Evolutionary conservation across 2,797 vertebrate genomes (phyloP), one percentile per base, ranked within the genome.

Genomic region (Danio jaintianensis): DNA sequence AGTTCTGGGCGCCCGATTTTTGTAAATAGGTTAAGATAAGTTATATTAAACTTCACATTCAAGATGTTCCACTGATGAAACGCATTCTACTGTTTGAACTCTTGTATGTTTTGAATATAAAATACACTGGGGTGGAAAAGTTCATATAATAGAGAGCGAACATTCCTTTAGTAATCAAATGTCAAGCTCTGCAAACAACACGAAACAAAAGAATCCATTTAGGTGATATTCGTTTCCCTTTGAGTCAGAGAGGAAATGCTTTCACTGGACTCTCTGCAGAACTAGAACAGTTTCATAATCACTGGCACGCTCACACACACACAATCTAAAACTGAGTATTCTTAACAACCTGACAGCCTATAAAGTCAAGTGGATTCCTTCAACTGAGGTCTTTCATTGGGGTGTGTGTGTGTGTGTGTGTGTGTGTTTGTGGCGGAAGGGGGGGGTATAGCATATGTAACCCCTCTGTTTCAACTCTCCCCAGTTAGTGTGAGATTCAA

Each of bases 21-120:
- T 90, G 18, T 91, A 86, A 92, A 91, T 90, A 91, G 87, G 82
- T 88, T 64, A 22, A 85, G 91, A 92, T 92, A 91, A 90, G 81
- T 82, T 86, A 88, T 85, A 92, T 92, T 91, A 90, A 92, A 90
- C 82, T 87, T 87, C 29, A 29, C 87, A 93, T 92, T 91, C 90
- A 91, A 90, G 87, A 90, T 84, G 87, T 90, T 86, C 88, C 84
- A 80, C 81, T 77, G 29, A 80, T 66, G 77, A 18, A 73, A 85
- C 89, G 91, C 92, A 89, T 88, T 87, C 79, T 89, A 91, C 89
- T 88, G 90, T 91, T 91, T 85, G 15, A 86, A 89, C 86, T 88
- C 89, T 91, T 89, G 86, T 82, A 64, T 77, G 45, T 89, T 86
- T 87, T 29, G 82, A 87, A 90, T 88, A 92, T 92, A 88, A 91